Conservation (phyloP, 30 jellyfish, hydroid and myxozoan genomes). For the Turritopsis rubra region DNA sequence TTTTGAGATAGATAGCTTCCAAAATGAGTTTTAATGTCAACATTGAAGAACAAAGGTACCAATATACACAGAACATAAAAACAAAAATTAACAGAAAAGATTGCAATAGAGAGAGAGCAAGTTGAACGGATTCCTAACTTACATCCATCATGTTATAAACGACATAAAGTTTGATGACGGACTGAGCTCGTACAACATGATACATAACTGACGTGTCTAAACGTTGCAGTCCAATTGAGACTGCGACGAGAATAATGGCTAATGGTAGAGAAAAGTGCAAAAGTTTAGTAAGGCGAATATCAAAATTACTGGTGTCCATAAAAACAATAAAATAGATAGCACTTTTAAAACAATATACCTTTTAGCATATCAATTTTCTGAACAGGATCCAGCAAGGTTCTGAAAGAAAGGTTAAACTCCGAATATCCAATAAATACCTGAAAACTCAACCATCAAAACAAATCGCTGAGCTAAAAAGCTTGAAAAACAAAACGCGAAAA, state of each 20-base stretch:
- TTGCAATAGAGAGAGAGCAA: no score
- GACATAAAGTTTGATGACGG: slow-evolving; percentile 90
- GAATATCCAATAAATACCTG: no score
- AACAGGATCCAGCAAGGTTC: slow-evolving; percentile 62
- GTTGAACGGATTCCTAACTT: no score
- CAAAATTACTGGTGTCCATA: no score
- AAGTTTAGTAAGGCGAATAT: no score
- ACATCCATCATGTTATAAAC: slow-evolving; percentile 97
- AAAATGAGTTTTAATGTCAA: background rate
- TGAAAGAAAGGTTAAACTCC: slow-evolving; percentile 11
- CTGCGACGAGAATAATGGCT: slow-evolving; percentile 65
- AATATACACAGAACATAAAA: background rate
- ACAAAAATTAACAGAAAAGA: background rate
- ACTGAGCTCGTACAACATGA: slow-evolving; percentile 90
- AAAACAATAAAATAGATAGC: no score
- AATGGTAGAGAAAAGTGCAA: background rate
- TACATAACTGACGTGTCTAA: slow-evolving; percentile 87
- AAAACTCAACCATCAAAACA: background rate
- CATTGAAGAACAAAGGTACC: background rate
- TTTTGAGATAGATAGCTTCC: background rate
- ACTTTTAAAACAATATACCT: no score
- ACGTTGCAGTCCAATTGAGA: slow-evolving; percentile 61
- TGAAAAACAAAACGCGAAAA: background rate
- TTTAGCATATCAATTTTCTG: slow-evolving; percentile 82
- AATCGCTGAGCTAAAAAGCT: background rate